Conservation (phyloP, 2,888 invertebrate genomes). For the Drosophila atripex region DNA sequence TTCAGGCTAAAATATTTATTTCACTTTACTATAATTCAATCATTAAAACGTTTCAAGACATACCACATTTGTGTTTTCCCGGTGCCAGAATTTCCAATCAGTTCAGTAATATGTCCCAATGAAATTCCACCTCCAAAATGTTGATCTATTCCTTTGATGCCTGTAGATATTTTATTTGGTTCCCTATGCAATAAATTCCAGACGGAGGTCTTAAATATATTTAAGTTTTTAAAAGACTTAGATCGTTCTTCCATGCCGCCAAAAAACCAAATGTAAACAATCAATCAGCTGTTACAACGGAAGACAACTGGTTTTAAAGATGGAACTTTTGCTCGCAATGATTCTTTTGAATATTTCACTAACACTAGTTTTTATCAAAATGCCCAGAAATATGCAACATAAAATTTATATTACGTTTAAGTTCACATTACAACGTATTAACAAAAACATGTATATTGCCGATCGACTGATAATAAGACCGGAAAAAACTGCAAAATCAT, state of each 20-base stretch:
- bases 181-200: slow-evolving; percentile 1
- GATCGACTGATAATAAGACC: too few relatives aligned
- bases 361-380: neutral
- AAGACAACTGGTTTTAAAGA: neutral
- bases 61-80: slow-evolving; percentile 62
- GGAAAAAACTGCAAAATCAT: too few relatives aligned
- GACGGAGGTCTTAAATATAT: slow-evolving; percentile 29
- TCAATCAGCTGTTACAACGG: neutral
- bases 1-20: slow-evolving; percentile 37
- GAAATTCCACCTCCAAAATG: slow-evolving; percentile 54
- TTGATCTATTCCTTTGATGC: slow-evolving; percentile 36
- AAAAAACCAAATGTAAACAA: slow-evolving; percentile 8
- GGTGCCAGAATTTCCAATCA: slow-evolving; percentile 59
- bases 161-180: slow-evolving; percentile 44
- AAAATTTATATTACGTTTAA: neutral
- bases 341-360: neutral
- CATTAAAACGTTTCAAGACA: slow-evolving; percentile 6
- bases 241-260: slow-evolving; percentile 6
- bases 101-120: slow-evolving; percentile 49
- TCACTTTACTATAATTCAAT: neutral
- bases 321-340: neutral
- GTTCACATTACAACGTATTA: too few relatives aligned
- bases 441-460: too few relatives aligned
- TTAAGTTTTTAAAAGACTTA: neutral
- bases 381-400: neutral